These are phyloP conservation scores for Biston betularia DNA, from an alignment of 2,888 invertebrate genomes.

Conservation along the genomic window DNA sequence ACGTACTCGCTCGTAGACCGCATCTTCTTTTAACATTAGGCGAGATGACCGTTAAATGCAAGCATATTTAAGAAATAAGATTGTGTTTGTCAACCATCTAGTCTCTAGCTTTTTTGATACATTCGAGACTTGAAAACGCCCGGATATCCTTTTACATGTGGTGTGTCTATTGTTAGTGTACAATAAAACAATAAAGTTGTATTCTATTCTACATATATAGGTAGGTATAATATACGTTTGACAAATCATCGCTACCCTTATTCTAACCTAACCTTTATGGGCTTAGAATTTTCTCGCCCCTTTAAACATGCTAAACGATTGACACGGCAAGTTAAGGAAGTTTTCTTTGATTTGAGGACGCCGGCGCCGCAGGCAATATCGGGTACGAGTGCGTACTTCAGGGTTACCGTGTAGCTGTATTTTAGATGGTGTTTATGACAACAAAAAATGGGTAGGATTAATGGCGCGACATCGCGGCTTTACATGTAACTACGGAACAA, in stretches of 20 bases:
- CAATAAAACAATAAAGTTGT: too few relatives aligned
- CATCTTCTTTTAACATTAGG: too few relatives aligned
- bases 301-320: slow-evolving; percentile 61
- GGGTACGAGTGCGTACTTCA: slow-evolving; percentile 43
- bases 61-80: too few relatives aligned
- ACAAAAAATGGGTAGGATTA: neutral
- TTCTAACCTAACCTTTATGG: slow-evolving; percentile 11
- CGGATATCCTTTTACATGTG: too few relatives aligned
- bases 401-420: slow-evolving; percentile 23
- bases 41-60: too few relatives aligned
- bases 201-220: too few relatives aligned
- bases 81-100: too few relatives aligned
- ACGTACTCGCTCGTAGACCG: too few relatives aligned
- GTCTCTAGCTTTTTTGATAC: too few relatives aligned
- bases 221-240: too few relatives aligned
- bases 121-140: too few relatives aligned
- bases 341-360: slow-evolving; percentile 44
- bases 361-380: slow-evolving; percentile 42
- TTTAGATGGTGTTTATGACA: slow-evolving; percentile 16
- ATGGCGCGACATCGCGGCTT: neutral
- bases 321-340: slow-evolving; percentile 56
- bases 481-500: neutral
- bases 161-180: too few relatives aligned
- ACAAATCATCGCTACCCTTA: neutral
- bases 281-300: slow-evolving; percentile 50